Evolutionary conservation across 2,113 vertebrate species (phyloP).

Genomic region (Thamnaconus septentrionalis): DNA sequence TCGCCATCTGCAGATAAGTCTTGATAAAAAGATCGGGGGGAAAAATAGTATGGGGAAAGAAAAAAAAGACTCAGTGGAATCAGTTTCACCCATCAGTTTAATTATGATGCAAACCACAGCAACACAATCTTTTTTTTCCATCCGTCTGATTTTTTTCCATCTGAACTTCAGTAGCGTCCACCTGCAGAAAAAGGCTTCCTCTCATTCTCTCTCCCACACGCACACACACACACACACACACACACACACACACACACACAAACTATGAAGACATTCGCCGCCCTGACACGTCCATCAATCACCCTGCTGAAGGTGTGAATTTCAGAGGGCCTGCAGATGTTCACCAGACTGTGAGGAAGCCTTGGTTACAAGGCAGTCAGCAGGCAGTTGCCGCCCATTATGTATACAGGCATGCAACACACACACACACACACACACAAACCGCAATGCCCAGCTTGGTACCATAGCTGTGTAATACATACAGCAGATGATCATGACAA

Average conservation of each 20-base stretch:
- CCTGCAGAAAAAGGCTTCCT: not conserved
- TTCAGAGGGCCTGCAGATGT: slow-evolving; percentile 38
- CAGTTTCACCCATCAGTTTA: too few relatives aligned
- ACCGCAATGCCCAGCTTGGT: not conserved
- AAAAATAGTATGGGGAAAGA: too few relatives aligned
- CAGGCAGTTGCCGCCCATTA: slow-evolving; percentile 30
- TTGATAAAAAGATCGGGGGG: too few relatives aligned
- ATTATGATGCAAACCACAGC: too few relatives aligned
- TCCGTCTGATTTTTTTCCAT: too few relatives aligned
- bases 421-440: slow-evolving; percentile 1
- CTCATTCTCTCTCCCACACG: not conserved
- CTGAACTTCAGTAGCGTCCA: too few relatives aligned
- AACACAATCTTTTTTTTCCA: too few relatives aligned
- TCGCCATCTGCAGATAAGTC: too few relatives aligned
- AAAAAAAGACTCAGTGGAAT: too few relatives aligned
- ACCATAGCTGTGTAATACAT: too few relatives aligned
- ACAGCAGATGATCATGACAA: too few relatives aligned
- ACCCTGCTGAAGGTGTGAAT: slow-evolving; percentile 26
- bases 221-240: not conserved
- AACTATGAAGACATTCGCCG: slow-evolving; percentile 12
- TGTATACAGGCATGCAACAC: not conserved
- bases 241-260: not conserved
- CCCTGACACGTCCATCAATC: slow-evolving; percentile 43
- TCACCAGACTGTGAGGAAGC: slow-evolving; percentile 29
- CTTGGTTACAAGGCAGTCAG: slow-evolving; percentile 36